A percentile compares a stretch with the other conserved stretches of the same genome.
These are phyloP conservation scores for Rhea pennata DNA, from an alignment of 2,113 vertebrate species.

Conservation along the genomic window DNA sequence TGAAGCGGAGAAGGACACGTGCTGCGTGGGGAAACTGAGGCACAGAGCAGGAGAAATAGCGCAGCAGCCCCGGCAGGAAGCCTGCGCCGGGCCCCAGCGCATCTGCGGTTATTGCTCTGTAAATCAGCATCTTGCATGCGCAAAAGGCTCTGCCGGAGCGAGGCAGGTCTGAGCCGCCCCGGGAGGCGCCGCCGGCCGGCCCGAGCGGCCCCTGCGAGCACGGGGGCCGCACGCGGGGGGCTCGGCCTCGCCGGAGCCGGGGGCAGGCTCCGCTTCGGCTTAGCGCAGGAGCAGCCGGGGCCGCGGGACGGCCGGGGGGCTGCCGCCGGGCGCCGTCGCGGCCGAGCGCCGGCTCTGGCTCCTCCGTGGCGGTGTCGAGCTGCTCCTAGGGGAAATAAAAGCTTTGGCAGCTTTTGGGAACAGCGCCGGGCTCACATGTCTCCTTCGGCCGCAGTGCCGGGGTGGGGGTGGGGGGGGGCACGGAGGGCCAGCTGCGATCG, in stretches of 20 bases:
- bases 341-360: neutral
- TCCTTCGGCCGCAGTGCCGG: neutral
- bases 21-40: neutral
- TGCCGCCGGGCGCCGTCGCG: neutral
- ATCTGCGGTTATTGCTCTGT: neutral
- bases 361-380: neutral
- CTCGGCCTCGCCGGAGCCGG: neutral
- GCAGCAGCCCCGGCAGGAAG: too few relatives aligned
- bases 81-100: accelerated
- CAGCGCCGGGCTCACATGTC: neutral
- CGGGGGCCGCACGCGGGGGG: too few relatives aligned
- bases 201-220: too few relatives aligned
- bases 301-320: neutral
- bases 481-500: neutral
- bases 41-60: neutral
- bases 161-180: neutral
- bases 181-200: too few relatives aligned
- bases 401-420: conserved; percentile 54
- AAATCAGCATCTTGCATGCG: neutral
- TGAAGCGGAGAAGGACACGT: accelerated
- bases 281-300: neutral
- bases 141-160: neutral
- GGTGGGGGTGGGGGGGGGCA: neutral
- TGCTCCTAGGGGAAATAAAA: conserved; percentile 49
- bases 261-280: neutral